Evolutionary conservation across 1,140 invertebrate species (phyloP), one percentile per base, ranked within the genome.

Genomic region (Telenomus remus): DNA sequence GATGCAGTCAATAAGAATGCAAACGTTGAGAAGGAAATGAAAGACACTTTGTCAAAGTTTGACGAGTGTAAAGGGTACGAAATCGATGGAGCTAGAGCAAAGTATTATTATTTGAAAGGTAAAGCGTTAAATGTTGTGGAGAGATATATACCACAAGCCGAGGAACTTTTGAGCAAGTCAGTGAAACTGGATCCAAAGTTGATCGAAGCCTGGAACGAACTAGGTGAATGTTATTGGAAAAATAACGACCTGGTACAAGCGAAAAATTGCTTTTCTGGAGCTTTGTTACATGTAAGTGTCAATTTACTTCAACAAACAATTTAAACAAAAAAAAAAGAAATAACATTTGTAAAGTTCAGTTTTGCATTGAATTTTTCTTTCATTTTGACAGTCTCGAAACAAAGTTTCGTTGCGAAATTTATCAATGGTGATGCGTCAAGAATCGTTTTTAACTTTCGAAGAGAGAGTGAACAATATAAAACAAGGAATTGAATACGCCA

Each of bases 181-280:
- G 93, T 96, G 0, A 97, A 97, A 88, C 87, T 97, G 12, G 93
- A 96, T 82, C 95, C 95, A 10, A 93, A 93, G 74, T 87, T 94
- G 56, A 90, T 94, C 0, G 93, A 95, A 63, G 95, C 95, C 4
- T 97, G 95, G 95, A 96, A 96, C 83, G 93, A 96, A 82, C 88
- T 97, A 8, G 96, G 95, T 5, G 95, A 96, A 85, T 95, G 94
- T 84, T 96, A 95, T 85, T 96, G 94, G 92, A 96, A 96, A 84
- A 94, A 94, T 84, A 91, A 93, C 80, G 94, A 96, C 82, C 88
- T 96, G 16, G 89, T 91, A 76, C 92, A 94, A 76, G 95, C 95
- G 1, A 94, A 93, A 81, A 95, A 94, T 80, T 97, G 95, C 86
- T 97, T 97, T 88, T 90, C 92, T 79, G 93, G 93, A 74, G 94